Percentiles rank a stretch among this genome's conserved stretches.
Evolutionary conservation across 2,888 invertebrate species (phyloP).

Genomic region (Brachyptera putata): DNA sequence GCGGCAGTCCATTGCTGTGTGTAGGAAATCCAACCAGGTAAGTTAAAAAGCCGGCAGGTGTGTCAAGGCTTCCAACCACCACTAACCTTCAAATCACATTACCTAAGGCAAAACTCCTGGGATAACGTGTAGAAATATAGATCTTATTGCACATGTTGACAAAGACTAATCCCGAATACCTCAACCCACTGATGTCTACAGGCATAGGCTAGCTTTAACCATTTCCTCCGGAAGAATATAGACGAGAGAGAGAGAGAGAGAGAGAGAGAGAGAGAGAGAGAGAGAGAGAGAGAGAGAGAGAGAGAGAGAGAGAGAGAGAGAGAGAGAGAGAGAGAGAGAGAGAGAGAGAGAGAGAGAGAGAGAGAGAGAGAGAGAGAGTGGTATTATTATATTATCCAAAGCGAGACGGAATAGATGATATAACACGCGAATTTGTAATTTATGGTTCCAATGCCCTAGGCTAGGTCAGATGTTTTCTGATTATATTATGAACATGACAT

Average conservation of each 20-base stretch:
- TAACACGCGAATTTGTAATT: slow-evolving; percentile 21
- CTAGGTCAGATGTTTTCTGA: slow-evolving; percentile 11
- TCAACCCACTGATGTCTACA: background rate
- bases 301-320: too few species aligned
- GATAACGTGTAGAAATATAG: slow-evolving; percentile 2
- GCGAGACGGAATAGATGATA: slow-evolving; percentile 16
- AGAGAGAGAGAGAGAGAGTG: too few species aligned
- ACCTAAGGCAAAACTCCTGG: background rate
- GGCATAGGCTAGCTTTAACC: slow-evolving; percentile 7
- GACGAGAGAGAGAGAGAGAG: too few species aligned
- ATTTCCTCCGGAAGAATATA: slow-evolving; percentile 1
- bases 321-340: too few species aligned
- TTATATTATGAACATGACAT: slow-evolving; percentile 36
- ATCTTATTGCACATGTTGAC: background rate
- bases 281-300: background rate
- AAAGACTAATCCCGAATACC: background rate
- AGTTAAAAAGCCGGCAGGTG: slow-evolving; percentile 23
- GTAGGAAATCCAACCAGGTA: too few species aligned
- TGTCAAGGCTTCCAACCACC: slow-evolving; percentile 21
- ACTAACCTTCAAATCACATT: background rate
- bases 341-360: too few species aligned
- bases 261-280: background rate
- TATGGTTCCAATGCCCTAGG: background rate
- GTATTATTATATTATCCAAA: slow-evolving; percentile 27
- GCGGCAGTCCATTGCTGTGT: too few species aligned